Conservation (phyloP, 2,888 invertebrate genomes). For the Abrostola triplasia region DNA sequence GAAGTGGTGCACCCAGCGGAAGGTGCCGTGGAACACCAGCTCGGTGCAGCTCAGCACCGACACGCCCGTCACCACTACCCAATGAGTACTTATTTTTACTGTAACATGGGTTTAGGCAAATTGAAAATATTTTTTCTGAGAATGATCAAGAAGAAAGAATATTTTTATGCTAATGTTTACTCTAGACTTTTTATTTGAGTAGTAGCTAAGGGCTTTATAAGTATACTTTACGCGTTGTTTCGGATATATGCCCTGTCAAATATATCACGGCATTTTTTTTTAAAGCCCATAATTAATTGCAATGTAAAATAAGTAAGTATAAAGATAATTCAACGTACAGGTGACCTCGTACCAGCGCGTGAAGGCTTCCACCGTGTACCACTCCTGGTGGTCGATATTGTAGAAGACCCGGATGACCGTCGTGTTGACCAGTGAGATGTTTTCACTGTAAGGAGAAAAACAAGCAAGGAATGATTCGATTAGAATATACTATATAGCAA, state of each 20-base stretch:
- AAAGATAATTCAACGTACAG: conserved; percentile 16
- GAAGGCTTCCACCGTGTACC: conserved; percentile 59
- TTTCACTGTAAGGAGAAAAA: conserved; percentile 18
- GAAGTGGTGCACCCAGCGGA: conserved; percentile 61
- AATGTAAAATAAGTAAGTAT: no score
- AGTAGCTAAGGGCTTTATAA: no score
- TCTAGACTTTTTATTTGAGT: no score
- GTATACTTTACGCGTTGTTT: no score
- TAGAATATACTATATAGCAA: no score
- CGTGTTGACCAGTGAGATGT: conserved; percentile 28
- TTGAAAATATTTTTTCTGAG: no score
- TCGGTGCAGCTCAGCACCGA: conserved; percentile 58
- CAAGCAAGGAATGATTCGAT: no score
- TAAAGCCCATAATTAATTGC: no score
- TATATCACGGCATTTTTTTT: no score
- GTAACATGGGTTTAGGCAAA: neutral
- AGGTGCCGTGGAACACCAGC: conserved; percentile 63
- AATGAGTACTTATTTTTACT: conserved; percentile 59
- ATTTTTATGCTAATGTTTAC: no score
- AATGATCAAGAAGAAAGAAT: no score
- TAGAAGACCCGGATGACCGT: conserved; percentile 47
- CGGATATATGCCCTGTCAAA: no score
- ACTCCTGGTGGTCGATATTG: conserved; percentile 49
- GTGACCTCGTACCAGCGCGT: conserved; percentile 34
- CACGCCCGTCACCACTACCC: conserved; percentile 56